Evolutionary conservation across 2,113 vertebrate genomes (phyloP).

Genomic region (Smithornis capensis): DNA sequence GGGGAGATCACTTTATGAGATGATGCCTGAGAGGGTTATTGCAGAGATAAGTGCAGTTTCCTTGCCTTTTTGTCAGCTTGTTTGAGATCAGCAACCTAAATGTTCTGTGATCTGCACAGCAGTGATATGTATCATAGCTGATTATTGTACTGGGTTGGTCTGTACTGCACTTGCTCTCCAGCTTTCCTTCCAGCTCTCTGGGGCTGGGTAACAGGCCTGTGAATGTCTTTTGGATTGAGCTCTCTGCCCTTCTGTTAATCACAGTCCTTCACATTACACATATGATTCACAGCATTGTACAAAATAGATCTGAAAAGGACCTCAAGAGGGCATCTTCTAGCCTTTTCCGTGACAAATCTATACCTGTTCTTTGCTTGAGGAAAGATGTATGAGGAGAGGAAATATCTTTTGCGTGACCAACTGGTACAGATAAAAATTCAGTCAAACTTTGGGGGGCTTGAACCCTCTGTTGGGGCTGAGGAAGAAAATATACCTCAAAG

Average conservation of each 20-base stretch:
- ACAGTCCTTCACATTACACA: rapidly evolving
- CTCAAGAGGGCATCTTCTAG: constrained; percentile 64
- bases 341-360: constrained; percentile 3
- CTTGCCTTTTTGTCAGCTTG: neutral
- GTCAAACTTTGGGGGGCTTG: neutral
- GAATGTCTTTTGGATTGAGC: neutral
- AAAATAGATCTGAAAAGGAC: constrained; percentile 51
- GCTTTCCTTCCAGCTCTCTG: neutral
- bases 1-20: neutral
- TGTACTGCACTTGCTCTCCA: neutral
- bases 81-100: neutral
- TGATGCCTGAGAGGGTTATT: neutral
- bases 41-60: neutral
- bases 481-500: neutral
- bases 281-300: neutral
- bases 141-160: neutral
- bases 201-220: neutral
- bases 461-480: neutral
- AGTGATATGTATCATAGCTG: rapidly evolving
- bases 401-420: neutral
- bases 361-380: neutral
- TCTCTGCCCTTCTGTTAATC: neutral
- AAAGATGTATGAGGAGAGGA: neutral
- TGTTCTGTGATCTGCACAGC: neutral
- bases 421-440: neutral